phyloP scores from a whole-genome alignment of 2,113 vertebrate genomes.

The Octodon degus region DNA sequence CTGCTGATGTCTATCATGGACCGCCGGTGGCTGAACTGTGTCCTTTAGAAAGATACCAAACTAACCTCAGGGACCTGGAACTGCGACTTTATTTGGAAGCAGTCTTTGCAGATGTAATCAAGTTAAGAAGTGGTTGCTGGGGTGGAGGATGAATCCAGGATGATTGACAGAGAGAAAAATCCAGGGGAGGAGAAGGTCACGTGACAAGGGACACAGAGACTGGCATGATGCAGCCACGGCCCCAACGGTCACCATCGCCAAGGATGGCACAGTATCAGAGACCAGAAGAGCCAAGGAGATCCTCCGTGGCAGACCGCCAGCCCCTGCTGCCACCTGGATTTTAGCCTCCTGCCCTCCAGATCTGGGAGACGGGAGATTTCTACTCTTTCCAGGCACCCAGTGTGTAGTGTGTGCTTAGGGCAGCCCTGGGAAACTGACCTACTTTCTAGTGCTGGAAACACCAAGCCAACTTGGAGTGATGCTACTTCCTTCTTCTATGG shows the following conservation, averaged over 20 bases:
- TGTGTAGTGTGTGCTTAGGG: rapidly evolving
- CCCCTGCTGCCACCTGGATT: rapidly evolving
- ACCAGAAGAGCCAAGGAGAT: rapidly evolving
- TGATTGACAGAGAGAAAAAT: neutral
- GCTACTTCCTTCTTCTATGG: no score
- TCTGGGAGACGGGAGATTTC: neutral
- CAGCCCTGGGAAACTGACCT: rapidly evolving
- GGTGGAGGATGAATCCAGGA: no score
- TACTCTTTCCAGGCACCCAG: neutral
- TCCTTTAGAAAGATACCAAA: rapidly evolving
- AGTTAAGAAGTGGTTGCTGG: neutral
- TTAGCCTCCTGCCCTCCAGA: neutral
- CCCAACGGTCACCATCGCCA: rapidly evolving
- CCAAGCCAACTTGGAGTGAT: neutral
- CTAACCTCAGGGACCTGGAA: neutral
- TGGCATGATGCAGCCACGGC: rapidly evolving
- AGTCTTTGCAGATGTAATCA: neutral
- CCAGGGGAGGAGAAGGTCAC: rapidly evolving
- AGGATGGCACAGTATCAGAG: rapidly evolving
- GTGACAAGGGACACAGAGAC: neutral
- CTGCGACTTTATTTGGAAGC: neutral
- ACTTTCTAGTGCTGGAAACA: rapidly evolving
- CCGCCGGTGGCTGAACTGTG: neutral
- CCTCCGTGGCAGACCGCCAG: neutral
- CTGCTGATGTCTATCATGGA: neutral